Conservation (phyloP, 2,888 invertebrate genomes). For the Lepeophtheirus nordmannii region DNA sequence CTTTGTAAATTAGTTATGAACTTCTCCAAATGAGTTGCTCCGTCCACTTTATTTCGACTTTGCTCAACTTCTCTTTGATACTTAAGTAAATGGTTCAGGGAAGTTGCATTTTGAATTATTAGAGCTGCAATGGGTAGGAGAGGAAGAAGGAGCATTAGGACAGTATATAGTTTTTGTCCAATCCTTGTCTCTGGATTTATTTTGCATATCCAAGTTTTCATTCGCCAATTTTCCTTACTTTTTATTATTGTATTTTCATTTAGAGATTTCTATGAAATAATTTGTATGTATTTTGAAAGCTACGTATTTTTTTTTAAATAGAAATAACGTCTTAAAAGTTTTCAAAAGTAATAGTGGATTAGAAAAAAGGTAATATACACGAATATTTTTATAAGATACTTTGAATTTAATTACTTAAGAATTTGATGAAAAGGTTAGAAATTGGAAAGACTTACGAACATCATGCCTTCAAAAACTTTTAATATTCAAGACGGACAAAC, state of each 20-base stretch:
- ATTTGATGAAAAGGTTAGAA: no score
- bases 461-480: no score
- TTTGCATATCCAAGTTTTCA: conserved; percentile 1
- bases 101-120: conserved; percentile 3
- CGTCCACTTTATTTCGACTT: neutral
- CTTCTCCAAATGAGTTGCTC: neutral
- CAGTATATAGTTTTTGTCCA: neutral
- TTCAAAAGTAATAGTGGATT: no score
- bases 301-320: no score
- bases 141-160: conserved; percentile 10
- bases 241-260: neutral
- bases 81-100: conserved; percentile 10
- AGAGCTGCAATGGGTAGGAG: conserved; percentile 17
- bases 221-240: neutral
- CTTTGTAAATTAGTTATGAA: conserved; percentile 14
- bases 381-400: no score
- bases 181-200: neutral
- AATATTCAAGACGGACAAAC: no score
- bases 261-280: no score
- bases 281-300: no score
- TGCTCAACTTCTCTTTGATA: conserved; percentile 5
- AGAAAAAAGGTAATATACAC: no score
- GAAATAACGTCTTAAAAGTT: no score
- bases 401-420: no score
- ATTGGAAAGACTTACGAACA: no score